A percentile compares a stretch with the other conserved stretches of the same genome.
Conservation (phyloP, 2,888 invertebrate genomes). For the Zygothrica quintamaculata region DNA sequence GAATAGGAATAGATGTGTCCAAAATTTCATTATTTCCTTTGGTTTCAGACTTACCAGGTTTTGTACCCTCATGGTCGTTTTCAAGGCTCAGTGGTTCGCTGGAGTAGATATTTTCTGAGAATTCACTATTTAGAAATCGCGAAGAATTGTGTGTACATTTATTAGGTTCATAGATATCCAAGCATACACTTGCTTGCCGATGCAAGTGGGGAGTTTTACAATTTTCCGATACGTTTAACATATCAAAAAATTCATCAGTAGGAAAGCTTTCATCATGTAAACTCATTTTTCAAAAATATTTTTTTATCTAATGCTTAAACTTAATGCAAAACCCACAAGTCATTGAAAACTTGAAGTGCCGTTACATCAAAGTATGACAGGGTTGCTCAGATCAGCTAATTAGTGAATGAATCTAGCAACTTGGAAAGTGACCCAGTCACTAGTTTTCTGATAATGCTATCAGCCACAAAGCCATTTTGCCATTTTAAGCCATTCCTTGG, state of each 20-base stretch:
- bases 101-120: conserved; percentile 67
- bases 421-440: no score
- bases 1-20: neutral
- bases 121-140: conserved; percentile 61
- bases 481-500: no score
- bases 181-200: conserved; percentile 23
- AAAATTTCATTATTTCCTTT: neutral
- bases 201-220: conserved; percentile 4
- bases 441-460: no score
- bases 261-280: conserved; percentile 83
- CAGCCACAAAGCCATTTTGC: no score
- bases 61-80: conserved; percentile 22
- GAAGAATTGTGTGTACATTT: conserved; percentile 34
- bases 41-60: conserved; percentile 28
- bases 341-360: conserved; percentile 4
- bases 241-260: conserved; percentile 67
- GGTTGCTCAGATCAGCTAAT: no score
- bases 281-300: conserved; percentile 65
- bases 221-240: conserved; percentile 44
- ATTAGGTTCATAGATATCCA: conserved; percentile 31
- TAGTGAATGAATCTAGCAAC: no score
- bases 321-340: conserved; percentile 1
- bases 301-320: neutral
- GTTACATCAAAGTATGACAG: conserved; percentile 26
- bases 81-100: conserved; percentile 70